A percentile compares a stretch with the other conserved stretches of the same genome.
Conservation (phyloP, 2,797 vertebrate genomes). For the Diglossa cyanea region DNA sequence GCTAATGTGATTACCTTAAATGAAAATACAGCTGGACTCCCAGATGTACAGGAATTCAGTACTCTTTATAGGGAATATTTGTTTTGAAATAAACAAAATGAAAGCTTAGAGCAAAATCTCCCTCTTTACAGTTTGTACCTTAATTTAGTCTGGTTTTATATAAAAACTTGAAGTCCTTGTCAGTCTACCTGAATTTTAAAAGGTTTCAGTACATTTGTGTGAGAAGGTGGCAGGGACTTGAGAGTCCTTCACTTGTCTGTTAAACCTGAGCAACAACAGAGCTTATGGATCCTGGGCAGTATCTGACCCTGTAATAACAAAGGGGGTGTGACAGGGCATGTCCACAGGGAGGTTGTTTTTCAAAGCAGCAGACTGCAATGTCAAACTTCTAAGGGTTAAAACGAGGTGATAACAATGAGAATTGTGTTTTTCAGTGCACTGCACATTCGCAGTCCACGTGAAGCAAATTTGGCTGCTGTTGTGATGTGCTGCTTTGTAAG, state of each 20-base stretch:
- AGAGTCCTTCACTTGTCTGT: background rate
- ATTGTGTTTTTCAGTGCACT: background rate
- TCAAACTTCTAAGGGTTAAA: background rate
- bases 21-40: background rate
- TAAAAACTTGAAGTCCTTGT: background rate
- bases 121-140: background rate
- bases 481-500: background rate
- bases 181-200: background rate
- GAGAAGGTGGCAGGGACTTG: background rate
- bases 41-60: background rate
- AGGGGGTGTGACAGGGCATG: background rate
- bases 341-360: background rate
- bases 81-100: background rate
- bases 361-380: background rate
- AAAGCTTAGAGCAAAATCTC: background rate
- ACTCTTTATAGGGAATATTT: background rate
- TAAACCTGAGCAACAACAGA: background rate
- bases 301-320: background rate
- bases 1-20: background rate
- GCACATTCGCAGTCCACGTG: fast-evolving
- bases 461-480: background rate
- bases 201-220: background rate
- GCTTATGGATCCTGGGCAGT: background rate
- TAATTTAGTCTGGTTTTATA: background rate
- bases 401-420: background rate